Evolutionary conservation across 2,113 vertebrate species (phyloP), one percentile per base, ranked within the genome.

Genomic region (Strix uralensis): DNA sequence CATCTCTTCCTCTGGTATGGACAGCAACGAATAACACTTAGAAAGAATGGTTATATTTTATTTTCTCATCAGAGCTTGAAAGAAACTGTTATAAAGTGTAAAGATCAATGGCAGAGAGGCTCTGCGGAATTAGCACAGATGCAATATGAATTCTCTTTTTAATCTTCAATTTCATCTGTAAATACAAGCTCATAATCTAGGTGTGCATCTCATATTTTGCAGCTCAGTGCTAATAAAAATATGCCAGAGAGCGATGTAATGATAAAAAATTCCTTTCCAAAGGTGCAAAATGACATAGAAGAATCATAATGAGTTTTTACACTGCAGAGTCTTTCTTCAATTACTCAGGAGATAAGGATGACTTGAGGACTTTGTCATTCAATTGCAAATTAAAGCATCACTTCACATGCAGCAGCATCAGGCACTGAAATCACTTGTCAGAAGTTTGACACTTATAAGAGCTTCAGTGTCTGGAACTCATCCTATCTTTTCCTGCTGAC

Each of bases 381-480:
- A 94, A 47, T 73, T 96, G 86, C 89, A 97, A 97, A 97, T 97
- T 94, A 97, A 87, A 97, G 26, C 79, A 80, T 95, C 84, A 74
- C 88, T 96, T 96, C 86, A 83, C 63, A 86, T 59, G 81, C 80
- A 89, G 62, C 80, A 93, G 88, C 70, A 92, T 94, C 91, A 94
- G 67, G 55, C 84, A 61, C 63, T 79, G 55, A 92, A 94, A 94
- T 85, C 71, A 93, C 88, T 92, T 89, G 58, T 92, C 92, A 94
- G 42, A n/a, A 69, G 62, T 83, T 62, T 87, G 86, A 94, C 77
- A 82, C 57, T 90, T 95, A 19, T 29, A 94, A 96, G 73, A 88
- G 69, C 67, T 89, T 92, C 75, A 47, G 19, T 85, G 62, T 81
- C 73, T 96, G 84, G 81, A 96, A 71, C 18, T 91, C 34, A 62